Conservation (phyloP, 2,113 vertebrate genomes). For the Xenotilapia caudafasciata region DNA sequence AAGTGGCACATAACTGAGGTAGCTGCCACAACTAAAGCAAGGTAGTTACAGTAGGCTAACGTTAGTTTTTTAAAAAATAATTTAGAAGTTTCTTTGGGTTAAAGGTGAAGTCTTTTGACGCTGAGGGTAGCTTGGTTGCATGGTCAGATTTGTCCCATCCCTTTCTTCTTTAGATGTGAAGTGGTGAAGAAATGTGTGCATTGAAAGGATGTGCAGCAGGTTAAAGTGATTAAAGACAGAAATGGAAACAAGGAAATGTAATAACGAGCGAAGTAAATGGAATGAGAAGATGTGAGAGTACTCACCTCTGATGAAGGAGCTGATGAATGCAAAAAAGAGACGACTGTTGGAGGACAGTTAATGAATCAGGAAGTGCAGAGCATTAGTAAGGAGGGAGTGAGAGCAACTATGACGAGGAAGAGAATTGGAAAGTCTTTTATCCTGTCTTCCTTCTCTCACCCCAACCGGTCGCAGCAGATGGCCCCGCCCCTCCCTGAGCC, state of each 20-base stretch:
- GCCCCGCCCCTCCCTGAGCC: too few species aligned
- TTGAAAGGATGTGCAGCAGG: not conserved
- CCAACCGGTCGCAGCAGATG: rapidly evolving
- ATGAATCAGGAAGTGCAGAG: not conserved
- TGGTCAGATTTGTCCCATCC: not conserved
- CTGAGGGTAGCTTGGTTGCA: not conserved
- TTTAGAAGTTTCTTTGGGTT: not conserved
- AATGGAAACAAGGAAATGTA: not conserved
- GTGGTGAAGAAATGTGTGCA: not conserved
- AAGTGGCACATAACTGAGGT: not conserved
- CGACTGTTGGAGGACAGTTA: not conserved
- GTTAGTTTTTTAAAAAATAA: not conserved
- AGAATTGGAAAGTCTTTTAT: not conserved
- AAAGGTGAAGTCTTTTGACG: not conserved
- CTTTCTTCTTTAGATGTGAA: not conserved
- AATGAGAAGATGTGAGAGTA: not conserved
- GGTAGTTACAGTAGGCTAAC: not conserved
- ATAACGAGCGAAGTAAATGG: rapidly evolving
- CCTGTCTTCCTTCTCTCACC: too few species aligned
- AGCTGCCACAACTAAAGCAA: not conserved
- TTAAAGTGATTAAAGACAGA: not conserved
- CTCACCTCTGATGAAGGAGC: not conserved
- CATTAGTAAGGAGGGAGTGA: not conserved
- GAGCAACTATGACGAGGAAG: rapidly evolving
- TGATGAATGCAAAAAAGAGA: not conserved